Percentiles rank a stretch among this genome's conserved stretches.
Conservation (phyloP, 1,140 invertebrate genomes). For the Pogonomyrmex barbatus region DNA sequence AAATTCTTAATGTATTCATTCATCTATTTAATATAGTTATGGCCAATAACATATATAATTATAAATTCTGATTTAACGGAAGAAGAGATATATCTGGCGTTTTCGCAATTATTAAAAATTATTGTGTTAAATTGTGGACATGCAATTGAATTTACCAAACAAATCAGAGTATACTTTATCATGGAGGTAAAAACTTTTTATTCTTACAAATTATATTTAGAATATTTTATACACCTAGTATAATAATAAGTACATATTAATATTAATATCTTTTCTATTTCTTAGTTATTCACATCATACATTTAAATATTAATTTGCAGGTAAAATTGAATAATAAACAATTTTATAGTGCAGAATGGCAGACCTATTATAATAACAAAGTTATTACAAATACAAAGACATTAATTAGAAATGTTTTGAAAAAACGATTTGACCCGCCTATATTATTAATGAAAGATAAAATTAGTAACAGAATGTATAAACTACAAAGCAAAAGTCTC, state of each 20-base stretch:
- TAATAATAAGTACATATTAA: neutral
- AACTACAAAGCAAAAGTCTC: constrained; percentile 35
- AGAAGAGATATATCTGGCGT: constrained; percentile 77
- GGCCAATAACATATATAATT: constrained; percentile 49
- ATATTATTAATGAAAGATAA: neutral
- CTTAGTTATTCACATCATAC: neutral
- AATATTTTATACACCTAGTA: neutral
- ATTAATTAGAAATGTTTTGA: constrained; percentile 36
- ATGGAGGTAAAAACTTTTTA: constrained; percentile 59
- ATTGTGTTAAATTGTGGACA: constrained; percentile 68
- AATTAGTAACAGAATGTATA: neutral
- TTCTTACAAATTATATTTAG: constrained; percentile 10
- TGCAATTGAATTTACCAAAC: constrained; percentile 60
- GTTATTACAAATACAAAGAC: neutral
- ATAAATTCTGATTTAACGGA: constrained; percentile 74
- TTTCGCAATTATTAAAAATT: constrained; percentile 68
- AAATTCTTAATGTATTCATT: constrained; percentile 54
- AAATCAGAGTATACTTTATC: constrained; percentile 60
- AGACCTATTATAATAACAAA: neutral
- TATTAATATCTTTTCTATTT: neutral
- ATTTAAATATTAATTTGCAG: constrained; percentile 45
- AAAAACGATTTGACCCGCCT: constrained; percentile 49
- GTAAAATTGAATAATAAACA: neutral
- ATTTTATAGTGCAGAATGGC: neutral
- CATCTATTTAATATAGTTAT: constrained; percentile 56